phyloP scores from a whole-genome alignment of 2,113 vertebrate genomes.

The Hydrochoerus hydrochaeris region DNA sequence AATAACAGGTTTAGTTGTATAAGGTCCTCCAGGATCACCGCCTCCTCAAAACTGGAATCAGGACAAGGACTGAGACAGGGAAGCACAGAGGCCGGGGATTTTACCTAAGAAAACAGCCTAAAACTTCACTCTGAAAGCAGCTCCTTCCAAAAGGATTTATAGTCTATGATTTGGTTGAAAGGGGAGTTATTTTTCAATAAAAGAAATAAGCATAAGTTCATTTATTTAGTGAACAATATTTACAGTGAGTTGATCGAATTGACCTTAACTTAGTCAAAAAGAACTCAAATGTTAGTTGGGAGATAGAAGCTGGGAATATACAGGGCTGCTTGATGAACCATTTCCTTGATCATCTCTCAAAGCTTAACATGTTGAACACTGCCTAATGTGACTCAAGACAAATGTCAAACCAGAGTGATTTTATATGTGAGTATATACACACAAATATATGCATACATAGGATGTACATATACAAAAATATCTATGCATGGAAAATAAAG shows the following conservation, averaged over 20 bases:
- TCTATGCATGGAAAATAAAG: not conserved
- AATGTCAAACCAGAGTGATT: not conserved
- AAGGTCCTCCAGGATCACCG: not conserved
- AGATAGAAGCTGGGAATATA: not conserved
- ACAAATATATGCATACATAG: not conserved
- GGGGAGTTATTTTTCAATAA: not conserved
- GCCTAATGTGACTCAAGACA: not conserved
- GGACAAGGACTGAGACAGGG: not conserved
- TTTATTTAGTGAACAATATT: not conserved
- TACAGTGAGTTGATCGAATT: not conserved
- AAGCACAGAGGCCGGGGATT: not conserved
- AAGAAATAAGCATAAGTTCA: not conserved
- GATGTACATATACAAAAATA: not conserved
- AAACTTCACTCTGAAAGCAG: too few species aligned
- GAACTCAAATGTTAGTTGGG: not conserved
- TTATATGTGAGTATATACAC: too few species aligned
- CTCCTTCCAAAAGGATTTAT: not conserved
- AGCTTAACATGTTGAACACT: not conserved
- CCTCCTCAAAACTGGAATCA: not conserved
- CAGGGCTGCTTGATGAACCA: not conserved
- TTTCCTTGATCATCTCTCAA: not conserved
- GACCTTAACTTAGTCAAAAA: not conserved
- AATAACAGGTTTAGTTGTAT: slow-evolving; percentile 27
- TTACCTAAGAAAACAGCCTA: not conserved
- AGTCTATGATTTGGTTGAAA: not conserved